A percentile compares a stretch with the other conserved stretches of the same genome.
phyloP scores from a whole-genome alignment of 1,140 invertebrate species.

The Adelges cooleyi region DNA sequence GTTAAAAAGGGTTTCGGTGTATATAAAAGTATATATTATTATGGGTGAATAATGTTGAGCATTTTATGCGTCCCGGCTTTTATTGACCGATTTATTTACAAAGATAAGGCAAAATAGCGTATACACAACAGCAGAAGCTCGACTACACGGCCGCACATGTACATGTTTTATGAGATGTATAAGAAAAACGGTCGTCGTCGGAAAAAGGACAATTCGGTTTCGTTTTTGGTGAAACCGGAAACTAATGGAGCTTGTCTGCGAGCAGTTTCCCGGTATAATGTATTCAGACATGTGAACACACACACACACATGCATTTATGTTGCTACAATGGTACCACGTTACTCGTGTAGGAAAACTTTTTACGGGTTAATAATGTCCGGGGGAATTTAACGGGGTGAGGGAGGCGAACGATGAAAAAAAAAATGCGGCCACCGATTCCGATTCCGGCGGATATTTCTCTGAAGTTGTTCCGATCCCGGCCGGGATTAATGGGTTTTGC shows the following conservation, averaged over 20 bases:
- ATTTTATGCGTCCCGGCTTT: neutral
- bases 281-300: neutral
- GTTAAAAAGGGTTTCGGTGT: neutral
- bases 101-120: no score
- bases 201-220: conserved; percentile 9
- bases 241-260: conserved; percentile 24
- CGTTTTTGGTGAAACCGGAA: conserved; percentile 18
- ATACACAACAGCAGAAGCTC: no score
- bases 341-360: conserved; percentile 19
- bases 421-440: neutral
- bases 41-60: no score
- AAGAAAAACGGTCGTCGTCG: neutral
- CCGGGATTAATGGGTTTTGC: conserved; percentile 21
- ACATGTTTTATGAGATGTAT: no score
- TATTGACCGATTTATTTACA: no score
- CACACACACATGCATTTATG: neutral
- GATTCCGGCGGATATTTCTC: conserved; percentile 8
- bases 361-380: conserved; percentile 17
- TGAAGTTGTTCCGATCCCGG: neutral
- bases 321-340: no score
- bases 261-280: neutral
- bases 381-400: neutral
- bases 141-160: no score
- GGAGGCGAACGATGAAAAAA: neutral
- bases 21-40: neutral